Percentiles rank a stretch among this genome's conserved stretches.
These are phyloP conservation scores for Epizoanthus ramosus DNA, from an alignment of 92 coral and sea anemone species.

Conservation along the genomic window DNA sequence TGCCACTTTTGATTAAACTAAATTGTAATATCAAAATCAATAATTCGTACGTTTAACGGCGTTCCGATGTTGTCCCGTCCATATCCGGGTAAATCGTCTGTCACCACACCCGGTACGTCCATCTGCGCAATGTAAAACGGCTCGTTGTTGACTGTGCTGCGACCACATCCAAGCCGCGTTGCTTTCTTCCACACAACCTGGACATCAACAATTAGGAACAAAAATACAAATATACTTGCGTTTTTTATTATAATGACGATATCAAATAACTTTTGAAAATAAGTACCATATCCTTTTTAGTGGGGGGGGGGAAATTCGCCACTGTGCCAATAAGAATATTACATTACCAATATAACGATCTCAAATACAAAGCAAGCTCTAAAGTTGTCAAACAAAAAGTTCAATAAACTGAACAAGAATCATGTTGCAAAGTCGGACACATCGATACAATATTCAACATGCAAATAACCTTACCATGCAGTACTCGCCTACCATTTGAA, in stretches of 20 bases:
- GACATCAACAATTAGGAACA: not conserved
- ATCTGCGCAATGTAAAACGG: constrained; percentile 86
- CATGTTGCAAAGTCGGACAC: not conserved
- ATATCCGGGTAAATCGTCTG: constrained; percentile 49
- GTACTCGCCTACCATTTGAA: no score
- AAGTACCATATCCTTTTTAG: no score
- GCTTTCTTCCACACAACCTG: constrained; percentile 83
- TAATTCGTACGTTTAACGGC: constrained; percentile 59
- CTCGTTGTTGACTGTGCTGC: constrained; percentile 68
- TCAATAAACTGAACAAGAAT: not conserved
- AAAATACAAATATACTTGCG: not conserved
- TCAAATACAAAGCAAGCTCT: no score
- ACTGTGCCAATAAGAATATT: no score
- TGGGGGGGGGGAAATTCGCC: not conserved
- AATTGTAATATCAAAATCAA: no score
- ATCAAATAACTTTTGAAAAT: no score
- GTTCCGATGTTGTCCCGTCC: constrained; percentile 68
- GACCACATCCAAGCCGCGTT: constrained; percentile 75
- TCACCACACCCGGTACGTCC: constrained; percentile 69
- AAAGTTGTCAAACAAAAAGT: no score
- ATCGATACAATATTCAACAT: no score
- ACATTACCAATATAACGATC: no score
- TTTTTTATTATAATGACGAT: no score
- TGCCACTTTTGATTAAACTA: no score
- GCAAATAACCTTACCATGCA: no score